Conservation (phyloP, 2,113 vertebrate genomes). For the Abramis brama region DNA sequence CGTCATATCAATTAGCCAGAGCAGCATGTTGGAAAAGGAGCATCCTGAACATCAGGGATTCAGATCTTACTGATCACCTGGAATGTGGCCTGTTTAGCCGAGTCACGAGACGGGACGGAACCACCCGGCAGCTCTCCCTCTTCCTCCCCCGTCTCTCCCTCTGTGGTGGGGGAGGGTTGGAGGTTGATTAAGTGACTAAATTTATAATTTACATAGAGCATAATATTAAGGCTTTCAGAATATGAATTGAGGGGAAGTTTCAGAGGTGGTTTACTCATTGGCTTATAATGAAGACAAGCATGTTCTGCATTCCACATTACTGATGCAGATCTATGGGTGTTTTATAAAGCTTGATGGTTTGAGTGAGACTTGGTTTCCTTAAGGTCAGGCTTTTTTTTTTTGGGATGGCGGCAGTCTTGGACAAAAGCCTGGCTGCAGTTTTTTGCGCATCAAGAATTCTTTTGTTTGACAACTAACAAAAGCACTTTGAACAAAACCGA, state of each 20-base stretch:
- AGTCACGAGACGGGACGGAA: not conserved
- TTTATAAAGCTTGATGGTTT: not conserved
- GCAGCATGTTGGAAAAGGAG: not conserved
- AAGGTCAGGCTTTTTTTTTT: not conserved
- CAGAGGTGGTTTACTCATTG: not conserved
- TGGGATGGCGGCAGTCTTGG: not conserved
- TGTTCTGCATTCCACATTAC: not conserved
- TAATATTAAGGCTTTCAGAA: not conserved
- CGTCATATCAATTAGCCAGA: not conserved
- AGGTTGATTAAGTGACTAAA: not conserved
- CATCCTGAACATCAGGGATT: not conserved
- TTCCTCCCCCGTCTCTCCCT: not conserved
- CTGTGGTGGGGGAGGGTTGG: not conserved
- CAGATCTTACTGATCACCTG: not conserved
- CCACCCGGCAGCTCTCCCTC: not conserved
- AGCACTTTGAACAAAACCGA: slow-evolving; percentile 33
- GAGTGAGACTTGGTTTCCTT: not conserved
- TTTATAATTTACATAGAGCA: not conserved
- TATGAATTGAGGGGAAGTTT: not conserved
- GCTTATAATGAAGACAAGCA: not conserved
- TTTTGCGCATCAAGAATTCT: slow-evolving; percentile 23
- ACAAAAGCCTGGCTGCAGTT: not conserved
- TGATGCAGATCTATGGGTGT: not conserved
- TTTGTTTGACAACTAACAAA: slow-evolving; percentile 35
- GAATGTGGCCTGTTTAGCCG: slow-evolving; percentile 31